Conservation (phyloP, 2,888 invertebrate species). For the Leptarthrus brevirostris region DNA sequence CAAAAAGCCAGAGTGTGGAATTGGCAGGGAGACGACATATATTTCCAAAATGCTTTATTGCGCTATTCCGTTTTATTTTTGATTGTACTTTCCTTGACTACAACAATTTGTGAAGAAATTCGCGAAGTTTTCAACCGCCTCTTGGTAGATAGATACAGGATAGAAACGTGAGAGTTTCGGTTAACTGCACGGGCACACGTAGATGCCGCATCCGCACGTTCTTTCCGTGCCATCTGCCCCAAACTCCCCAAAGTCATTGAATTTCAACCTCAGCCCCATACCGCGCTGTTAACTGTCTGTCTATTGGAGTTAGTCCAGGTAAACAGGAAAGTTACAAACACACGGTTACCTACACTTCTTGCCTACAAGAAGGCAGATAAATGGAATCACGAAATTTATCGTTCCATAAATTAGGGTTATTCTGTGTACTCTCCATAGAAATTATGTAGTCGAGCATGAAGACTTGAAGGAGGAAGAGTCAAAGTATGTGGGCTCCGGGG, state of each 20-base stretch:
- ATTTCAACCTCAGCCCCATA: constrained; percentile 2
- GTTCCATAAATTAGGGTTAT: constrained; percentile 55
- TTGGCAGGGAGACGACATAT: too few relatives aligned
- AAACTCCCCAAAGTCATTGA: constrained; percentile 1
- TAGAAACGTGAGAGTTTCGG: neutral
- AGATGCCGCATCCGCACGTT: neutral
- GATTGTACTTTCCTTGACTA: neutral
- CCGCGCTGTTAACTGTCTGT: neutral
- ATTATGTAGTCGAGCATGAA: constrained; percentile 50
- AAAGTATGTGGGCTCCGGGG: neutral
- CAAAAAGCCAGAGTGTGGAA: too few relatives aligned
- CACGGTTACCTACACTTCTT: constrained; percentile 13
- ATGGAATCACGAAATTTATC: constrained; percentile 55
- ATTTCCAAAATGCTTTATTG: neutral
- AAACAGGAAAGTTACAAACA: constrained; percentile 46
- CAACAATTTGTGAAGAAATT: neutral
- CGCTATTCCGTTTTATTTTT: neutral
- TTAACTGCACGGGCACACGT: neutral
- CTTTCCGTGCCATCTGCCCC: neutral
- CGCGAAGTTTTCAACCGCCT: neutral
- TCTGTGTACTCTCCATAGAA: constrained; percentile 50
- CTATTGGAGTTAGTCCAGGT: constrained; percentile 47
- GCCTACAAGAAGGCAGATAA: constrained; percentile 51
- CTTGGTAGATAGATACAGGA: neutral
- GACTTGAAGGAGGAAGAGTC: constrained; percentile 28